Conservation (phyloP, 2,797 vertebrate species). For the Myotis planiceps region DNA sequence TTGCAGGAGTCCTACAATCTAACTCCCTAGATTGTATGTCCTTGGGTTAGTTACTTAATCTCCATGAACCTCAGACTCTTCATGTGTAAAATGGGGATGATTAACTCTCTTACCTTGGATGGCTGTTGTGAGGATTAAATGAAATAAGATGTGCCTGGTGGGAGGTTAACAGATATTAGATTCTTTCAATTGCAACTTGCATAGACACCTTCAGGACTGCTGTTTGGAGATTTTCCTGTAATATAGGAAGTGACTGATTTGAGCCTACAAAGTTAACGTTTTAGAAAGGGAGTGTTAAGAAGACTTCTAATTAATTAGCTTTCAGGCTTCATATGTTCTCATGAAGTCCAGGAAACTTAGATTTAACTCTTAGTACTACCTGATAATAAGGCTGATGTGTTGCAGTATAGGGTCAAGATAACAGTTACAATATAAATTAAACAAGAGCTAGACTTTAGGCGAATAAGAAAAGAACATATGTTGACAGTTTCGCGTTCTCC, state of each 20-base stretch:
- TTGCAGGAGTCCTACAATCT: neutral
- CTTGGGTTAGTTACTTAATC: neutral
- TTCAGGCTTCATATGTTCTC: neutral
- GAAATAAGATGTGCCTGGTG: neutral
- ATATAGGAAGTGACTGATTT: neutral
- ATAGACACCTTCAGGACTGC: neutral
- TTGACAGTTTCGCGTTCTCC: neutral
- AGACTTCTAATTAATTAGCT: neutral
- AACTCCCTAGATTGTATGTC: neutral
- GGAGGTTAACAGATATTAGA: neutral
- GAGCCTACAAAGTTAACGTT: neutral
- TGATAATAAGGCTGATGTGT: neutral
- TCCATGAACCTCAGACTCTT: neutral
- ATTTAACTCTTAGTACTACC: neutral
- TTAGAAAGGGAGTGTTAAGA: conserved; percentile 27
- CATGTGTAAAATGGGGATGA: neutral
- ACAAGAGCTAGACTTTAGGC: neutral
- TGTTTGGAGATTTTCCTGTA: neutral
- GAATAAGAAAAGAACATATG: neutral
- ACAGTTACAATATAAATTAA: neutral
- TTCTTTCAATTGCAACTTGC: neutral
- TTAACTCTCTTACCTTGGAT: neutral
- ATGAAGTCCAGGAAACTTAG: neutral
- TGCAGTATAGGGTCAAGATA: neutral
- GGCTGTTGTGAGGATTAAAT: neutral